Conservation (phyloP, 2,888 invertebrate species). For the Tridacna crocea region DNA sequence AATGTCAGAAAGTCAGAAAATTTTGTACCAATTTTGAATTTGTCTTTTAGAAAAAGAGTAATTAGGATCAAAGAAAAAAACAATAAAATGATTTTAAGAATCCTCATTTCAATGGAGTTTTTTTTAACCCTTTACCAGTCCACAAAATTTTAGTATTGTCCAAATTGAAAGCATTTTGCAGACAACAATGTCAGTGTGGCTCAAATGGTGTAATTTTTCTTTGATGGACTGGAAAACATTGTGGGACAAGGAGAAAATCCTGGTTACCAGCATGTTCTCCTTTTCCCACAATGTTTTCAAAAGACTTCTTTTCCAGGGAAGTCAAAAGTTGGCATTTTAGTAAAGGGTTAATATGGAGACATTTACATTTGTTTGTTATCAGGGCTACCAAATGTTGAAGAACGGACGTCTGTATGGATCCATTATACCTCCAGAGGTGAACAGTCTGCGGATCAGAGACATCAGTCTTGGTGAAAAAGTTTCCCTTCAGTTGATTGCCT, state of each 20-base stretch:
- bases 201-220: background rate
- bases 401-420: slow-evolving; percentile 83
- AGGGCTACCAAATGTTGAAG: slow-evolving; percentile 84
- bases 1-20: no score
- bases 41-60: no score
- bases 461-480: slow-evolving; percentile 82
- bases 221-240: background rate
- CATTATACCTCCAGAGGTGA: slow-evolving; percentile 82
- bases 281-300: background rate
- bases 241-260: background rate
- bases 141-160: no score
- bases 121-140: no score
- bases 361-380: slow-evolving; percentile 21
- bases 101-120: no score
- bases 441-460: slow-evolving; percentile 81
- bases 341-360: background rate
- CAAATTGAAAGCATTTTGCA: no score
- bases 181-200: no score
- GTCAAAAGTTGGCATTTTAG: no score
- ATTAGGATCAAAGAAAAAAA: no score
- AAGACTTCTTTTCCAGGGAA: no score
- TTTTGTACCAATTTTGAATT: no score
- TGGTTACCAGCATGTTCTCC: background rate
- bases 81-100: no score
- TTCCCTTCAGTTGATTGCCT: slow-evolving; percentile 82